phyloP scores from a whole-genome alignment of 1,140 invertebrate species.

The Protaetia brevitarsis region DNA sequence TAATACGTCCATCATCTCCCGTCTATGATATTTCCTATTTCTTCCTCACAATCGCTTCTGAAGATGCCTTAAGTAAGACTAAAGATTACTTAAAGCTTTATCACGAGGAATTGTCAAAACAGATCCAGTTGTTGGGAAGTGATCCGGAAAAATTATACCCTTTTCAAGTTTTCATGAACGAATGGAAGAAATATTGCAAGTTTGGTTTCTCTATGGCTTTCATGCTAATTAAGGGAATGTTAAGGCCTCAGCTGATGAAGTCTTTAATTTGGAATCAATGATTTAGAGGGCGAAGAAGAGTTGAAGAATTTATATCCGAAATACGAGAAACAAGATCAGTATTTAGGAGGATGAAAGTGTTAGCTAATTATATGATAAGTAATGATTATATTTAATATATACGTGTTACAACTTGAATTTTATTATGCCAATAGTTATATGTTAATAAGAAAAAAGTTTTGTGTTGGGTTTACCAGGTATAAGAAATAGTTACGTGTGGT shows the following conservation, averaged over 20 bases:
- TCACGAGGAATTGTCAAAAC: conserved; percentile 50
- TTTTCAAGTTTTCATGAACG: conserved; percentile 45
- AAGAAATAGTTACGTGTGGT: too few relatives aligned
- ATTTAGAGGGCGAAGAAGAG: background rate
- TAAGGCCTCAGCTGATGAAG: background rate
- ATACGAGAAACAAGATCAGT: background rate
- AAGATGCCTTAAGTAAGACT: conserved; percentile 51
- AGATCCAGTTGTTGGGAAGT: conserved; percentile 41
- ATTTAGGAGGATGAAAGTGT: conserved; percentile 1
- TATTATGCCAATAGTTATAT: too few relatives aligned
- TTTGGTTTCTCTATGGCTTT: background rate
- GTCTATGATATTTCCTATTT: conserved; percentile 56
- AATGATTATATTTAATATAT: background rate
- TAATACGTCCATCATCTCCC: conserved; percentile 54
- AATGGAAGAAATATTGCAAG: conserved; percentile 41
- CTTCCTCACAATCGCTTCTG: conserved; percentile 53
- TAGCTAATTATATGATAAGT: background rate
- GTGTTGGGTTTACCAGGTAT: too few relatives aligned
- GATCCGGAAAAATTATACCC: conserved; percentile 51
- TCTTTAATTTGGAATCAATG: background rate
- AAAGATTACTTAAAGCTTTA: conserved; percentile 53
- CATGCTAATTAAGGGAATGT: background rate
- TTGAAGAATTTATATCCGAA: background rate
- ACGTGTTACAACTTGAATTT: too few relatives aligned
- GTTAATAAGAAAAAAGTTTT: too few relatives aligned